Base-by-base conservation (phyloP, 2,113 vertebrate species). In the Nipponia nippon region DNA sequence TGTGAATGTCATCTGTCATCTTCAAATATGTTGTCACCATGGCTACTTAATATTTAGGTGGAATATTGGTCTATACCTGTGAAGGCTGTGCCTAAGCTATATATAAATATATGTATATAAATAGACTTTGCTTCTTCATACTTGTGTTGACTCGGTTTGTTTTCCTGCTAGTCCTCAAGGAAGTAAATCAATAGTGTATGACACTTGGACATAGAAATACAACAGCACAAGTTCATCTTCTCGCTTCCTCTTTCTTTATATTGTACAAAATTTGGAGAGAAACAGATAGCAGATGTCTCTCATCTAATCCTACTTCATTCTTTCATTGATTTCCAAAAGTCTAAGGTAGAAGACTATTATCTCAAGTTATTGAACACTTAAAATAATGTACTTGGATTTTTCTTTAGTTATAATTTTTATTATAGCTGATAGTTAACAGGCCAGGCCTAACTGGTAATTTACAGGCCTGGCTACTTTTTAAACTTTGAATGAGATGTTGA, bases 321-420 rank as follows among this genome's bases (percentile, higher is more conserved):
- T 82, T 97, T 55, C 67, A 93, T 66, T 89, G 83, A 96, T 97
- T 97, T 97, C 27, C 34, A 90, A 56, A 97, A 88, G 44, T 85
- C 55, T 83, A 66, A 77, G 72, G 50, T 56, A 95, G 55, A 50
- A 85, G 66, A 79, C 16, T 63, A 96, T 22, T 69, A 80, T 91
- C 78, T 96, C 62, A 91, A 84, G 53, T 61, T 94, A 95, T 38
- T 86, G 84, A 96, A 58, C 16, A 90, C 13, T 87, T 93, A 63
- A 89, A 72, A 86, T 62, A 40, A 86, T 79, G 8, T 83, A 7
- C 25, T 88, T 86, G 30, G 27, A 67, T 61, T 95, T 86, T 91
- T 84, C 63, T 86, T 63, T 44, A 78, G 22, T 65, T 66, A 17
- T 6, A 36, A 21, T 70, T 42, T 42, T 42, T 42, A 42, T 42